Base-by-base conservation (phyloP, 2,113 vertebrate genomes). In the Microtus richardsoni region DNA sequence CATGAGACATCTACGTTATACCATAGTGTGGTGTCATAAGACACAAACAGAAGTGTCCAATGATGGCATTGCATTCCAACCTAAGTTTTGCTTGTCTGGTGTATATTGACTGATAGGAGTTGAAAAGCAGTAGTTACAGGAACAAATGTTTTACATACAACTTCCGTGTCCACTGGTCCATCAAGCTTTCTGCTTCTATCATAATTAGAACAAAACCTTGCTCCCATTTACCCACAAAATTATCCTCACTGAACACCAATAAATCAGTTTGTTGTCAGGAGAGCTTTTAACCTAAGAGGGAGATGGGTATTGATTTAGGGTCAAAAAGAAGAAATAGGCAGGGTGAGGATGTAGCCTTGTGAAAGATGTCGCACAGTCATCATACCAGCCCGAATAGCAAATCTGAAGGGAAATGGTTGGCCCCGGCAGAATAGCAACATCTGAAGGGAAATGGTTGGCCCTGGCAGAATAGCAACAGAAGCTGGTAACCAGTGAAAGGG, bases 261-360 rank as follows among this genome's bases (percentile, higher is more conserved):
- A 33, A 39, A 68, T 33, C 16, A 60, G 62, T 52, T 12, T 64
- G 9, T 4, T 44, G 21, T 21, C 36, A 82, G 19, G 52, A 33
- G 3, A 62, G 6, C 24, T 19, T 2, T 26, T 22, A 21, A 3
- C 13, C 9, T 1, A 64, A 28, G 12, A 4, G 21, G 17, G 8
- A 4, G 2, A 4, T 62, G 41, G n/a, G 33, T 10, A 7, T 19
- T 88, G 36, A 62, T 44, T 12, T 0, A 28, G 68, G 12, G 5
- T 54, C 52, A 19, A 70, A 70, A 70, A 9, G 13, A 68, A 36
- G 30, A 54, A 90, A 28, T 26, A 58, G 19, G 5, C 6, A 12
- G 14, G 0, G 1, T 78, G 19, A 13, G 44, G 5, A 33, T 0
- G 66, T 26, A 62, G 9, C 14, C 22, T 5, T 11, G 24, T n/a